A percentile compares a stretch with the other conserved stretches of the same genome.
These are phyloP conservation scores for Remorina albescens DNA, from an alignment of 2,797 vertebrate species.

Conservation along the genomic window DNA sequence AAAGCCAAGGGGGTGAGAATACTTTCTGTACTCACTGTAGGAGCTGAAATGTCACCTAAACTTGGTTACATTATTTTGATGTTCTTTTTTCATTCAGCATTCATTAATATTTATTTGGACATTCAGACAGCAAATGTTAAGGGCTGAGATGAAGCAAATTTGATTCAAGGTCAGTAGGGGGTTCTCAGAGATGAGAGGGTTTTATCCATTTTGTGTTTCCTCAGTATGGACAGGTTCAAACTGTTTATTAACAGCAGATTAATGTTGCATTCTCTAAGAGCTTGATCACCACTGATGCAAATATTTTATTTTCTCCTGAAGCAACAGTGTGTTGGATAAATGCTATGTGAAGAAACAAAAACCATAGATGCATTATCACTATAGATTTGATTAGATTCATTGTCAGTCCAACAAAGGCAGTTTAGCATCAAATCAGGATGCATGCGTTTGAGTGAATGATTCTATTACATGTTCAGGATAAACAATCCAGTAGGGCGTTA, in stretches of 20 bases:
- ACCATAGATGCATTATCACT: not conserved
- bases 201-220: not conserved
- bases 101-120: slow-evolving; percentile 13
- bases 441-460: not conserved
- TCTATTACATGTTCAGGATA: too few species aligned
- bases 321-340: not conserved
- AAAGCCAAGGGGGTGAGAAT: too few species aligned
- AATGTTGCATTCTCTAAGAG: not conserved
- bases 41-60: slow-evolving; percentile 61
- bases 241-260: not conserved
- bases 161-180: slow-evolving; percentile 21
- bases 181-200: not conserved
- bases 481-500: not conserved
- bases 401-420: not conserved
- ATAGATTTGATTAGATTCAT: not conserved
- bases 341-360: not conserved
- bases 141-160: slow-evolving; percentile 1
- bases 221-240: not conserved
- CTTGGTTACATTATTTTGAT: slow-evolving; percentile 21
- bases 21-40: too few species aligned
- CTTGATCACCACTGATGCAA: not conserved
- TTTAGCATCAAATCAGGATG: not conserved
- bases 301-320: not conserved
- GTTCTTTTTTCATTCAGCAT: slow-evolving; percentile 6
- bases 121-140: slow-evolving; percentile 18